Conservation (phyloP, 2,797 vertebrate genomes). For the Leptoclinus maculatus region DNA sequence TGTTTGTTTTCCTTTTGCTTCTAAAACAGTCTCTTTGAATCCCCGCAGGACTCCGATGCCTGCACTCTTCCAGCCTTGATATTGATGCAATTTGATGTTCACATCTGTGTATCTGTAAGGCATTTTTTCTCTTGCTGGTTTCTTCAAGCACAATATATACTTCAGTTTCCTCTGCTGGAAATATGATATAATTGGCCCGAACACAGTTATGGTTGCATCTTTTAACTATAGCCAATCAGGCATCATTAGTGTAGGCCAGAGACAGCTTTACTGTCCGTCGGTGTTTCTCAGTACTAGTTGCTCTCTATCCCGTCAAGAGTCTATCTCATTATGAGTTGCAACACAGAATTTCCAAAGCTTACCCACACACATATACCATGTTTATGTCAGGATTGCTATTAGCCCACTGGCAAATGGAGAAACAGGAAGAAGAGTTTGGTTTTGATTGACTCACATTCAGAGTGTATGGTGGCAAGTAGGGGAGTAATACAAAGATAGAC, state of each 20-base stretch:
- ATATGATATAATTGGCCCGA: conserved; percentile 52
- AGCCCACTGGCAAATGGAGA: conserved; percentile 4
- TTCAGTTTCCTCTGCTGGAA: conserved; percentile 41
- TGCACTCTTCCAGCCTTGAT: conserved; percentile 65
- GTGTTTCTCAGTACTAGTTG: conserved; percentile 4
- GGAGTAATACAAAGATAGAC: neutral
- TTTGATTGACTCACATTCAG: conserved; percentile 4
- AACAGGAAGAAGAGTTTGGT: neutral
- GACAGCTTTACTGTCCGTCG: neutral
- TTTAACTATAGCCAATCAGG: conserved; percentile 39
- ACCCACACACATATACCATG: neutral
- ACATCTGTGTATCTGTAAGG: conserved; percentile 72
- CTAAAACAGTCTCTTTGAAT: conserved; percentile 74
- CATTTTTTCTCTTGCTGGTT: conserved; percentile 63
- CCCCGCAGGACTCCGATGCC: conserved; percentile 57
- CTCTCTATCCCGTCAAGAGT: conserved; percentile 5
- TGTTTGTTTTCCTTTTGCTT: conserved; percentile 68
- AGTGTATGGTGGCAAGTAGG: too few species aligned
- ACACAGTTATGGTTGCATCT: conserved; percentile 25
- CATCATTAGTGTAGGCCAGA: conserved; percentile 41
- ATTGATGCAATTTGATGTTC: conserved; percentile 78
- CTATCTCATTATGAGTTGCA: conserved; percentile 6
- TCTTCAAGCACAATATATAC: conserved; percentile 56
- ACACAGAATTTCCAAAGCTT: neutral
- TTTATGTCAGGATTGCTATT: neutral